Conservation (phyloP, 2,888 invertebrate species). For the Ditula angustiorana region DNA sequence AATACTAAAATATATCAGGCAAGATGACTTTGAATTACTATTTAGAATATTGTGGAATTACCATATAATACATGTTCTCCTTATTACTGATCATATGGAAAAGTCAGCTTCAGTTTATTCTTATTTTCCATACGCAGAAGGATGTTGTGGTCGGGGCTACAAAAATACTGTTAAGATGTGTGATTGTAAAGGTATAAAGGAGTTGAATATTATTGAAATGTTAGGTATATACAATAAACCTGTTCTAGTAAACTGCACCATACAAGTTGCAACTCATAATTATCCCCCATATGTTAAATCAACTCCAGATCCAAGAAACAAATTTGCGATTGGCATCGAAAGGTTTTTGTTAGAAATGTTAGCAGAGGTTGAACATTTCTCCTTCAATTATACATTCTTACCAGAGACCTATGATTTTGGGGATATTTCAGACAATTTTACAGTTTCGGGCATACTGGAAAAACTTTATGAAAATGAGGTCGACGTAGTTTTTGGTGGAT, state of each 20-base stretch:
- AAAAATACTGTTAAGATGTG: conserved; percentile 28
- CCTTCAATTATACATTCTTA: conserved; percentile 29
- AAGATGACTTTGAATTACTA: not conserved
- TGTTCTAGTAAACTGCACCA: conserved; percentile 27
- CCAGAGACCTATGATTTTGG: conserved; percentile 23
- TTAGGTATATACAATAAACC: not conserved
- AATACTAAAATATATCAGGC: not conserved
- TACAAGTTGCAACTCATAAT: conserved; percentile 33
- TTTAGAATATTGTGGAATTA: conserved; percentile 14
- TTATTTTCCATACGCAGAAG: conserved; percentile 34
- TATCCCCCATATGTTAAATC: conserved; percentile 31
- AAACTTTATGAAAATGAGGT: conserved; percentile 32
- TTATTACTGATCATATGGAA: conserved; percentile 22
- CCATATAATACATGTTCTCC: conserved; percentile 27
- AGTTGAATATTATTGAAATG: not conserved
- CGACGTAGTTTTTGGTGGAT: conserved; percentile 36
- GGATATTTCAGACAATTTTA: conserved; percentile 31
- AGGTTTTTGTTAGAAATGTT: conserved; percentile 29
- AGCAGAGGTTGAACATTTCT: conserved; percentile 16
- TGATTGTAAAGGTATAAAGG: conserved; percentile 16
- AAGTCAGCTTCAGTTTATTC: conserved; percentile 23
- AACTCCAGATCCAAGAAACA: not conserved
- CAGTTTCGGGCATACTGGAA: conserved; percentile 30
- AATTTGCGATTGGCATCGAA: conserved; percentile 31
- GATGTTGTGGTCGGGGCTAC: conserved; percentile 35